Percentiles rank a stretch among this genome's conserved stretches.
Evolutionary conservation across 1,140 invertebrate species (phyloP).

Genomic region (Trypoxylus dichotomus): DNA sequence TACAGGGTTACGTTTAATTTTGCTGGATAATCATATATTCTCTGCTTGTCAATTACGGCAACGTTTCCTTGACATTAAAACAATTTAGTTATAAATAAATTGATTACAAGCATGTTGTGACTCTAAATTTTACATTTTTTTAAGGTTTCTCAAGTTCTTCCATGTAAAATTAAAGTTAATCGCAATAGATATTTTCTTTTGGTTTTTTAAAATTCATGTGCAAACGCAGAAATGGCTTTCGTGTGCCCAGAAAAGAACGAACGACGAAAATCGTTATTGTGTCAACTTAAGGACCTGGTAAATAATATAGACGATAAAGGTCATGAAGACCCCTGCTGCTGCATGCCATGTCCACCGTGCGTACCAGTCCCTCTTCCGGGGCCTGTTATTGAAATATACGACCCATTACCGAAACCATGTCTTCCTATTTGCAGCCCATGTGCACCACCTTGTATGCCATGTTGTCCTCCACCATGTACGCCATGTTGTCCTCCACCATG

Average conservation of each 20-base stretch:
- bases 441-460: conserved; percentile 33
- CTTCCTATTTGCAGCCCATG: conserved; percentile 47
- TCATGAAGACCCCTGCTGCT: conserved; percentile 33
- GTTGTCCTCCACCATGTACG: conserved; percentile 35
- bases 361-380: conserved; percentile 38
- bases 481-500: conserved; percentile 45
- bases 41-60: background rate
- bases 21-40: background rate
- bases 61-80: conserved; percentile 19
- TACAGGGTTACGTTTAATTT: no score
- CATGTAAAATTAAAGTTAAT: conserved; percentile 25
- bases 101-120: conserved; percentile 12
- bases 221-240: conserved; percentile 36
- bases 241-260: conserved; percentile 43
- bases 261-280: conserved; percentile 43
- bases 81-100: conserved; percentile 22
- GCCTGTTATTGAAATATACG: conserved; percentile 50
- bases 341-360: conserved; percentile 37
- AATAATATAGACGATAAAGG: conserved; percentile 44
- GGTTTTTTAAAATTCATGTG: conserved; percentile 24
- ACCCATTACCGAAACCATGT: conserved; percentile 50
- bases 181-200: conserved; percentile 16
- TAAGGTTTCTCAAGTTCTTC: background rate
- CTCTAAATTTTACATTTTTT: background rate
- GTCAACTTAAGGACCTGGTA: conserved; percentile 46